phyloP scores from a whole-genome alignment of 2,113 vertebrate genomes.

The Tragelaphus buxtoni region DNA sequence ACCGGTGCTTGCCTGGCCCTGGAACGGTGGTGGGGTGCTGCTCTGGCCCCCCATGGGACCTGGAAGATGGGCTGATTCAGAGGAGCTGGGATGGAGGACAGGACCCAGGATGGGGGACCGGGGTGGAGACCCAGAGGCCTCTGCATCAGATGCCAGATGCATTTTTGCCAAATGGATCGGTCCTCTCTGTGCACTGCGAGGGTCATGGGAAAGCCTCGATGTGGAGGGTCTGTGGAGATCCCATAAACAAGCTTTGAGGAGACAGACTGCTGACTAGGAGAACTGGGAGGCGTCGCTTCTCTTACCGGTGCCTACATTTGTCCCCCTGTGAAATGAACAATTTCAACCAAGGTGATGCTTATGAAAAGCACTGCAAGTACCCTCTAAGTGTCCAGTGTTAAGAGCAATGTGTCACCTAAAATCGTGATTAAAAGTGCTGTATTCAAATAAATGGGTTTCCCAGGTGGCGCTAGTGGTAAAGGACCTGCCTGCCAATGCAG shows the following conservation, averaged over 20 bases:
- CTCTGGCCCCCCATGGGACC: neutral
- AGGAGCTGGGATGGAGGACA: neutral
- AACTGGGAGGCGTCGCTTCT: neutral
- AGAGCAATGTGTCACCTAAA: neutral
- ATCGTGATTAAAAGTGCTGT: neutral
- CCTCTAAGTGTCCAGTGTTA: neutral
- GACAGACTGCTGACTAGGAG: neutral
- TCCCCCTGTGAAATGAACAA: neutral
- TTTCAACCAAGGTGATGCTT: neutral
- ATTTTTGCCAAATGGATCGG: neutral
- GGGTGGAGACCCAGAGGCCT: neutral
- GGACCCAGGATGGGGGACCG: neutral
- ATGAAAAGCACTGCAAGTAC: neutral
- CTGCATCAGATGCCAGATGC: neutral
- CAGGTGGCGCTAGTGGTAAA: neutral
- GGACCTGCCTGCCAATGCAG: neutral
- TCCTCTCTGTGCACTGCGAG: neutral
- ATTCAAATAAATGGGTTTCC: neutral
- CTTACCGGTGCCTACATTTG: neutral
- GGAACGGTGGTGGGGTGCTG: neutral
- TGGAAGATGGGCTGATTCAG: neutral
- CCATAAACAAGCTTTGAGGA: neutral
- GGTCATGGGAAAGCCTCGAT: neutral
- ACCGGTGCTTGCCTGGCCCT: neutral
- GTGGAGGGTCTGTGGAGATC: neutral